Conservation (phyloP, 2,797 vertebrate species). For the Xerus rutilus region DNA sequence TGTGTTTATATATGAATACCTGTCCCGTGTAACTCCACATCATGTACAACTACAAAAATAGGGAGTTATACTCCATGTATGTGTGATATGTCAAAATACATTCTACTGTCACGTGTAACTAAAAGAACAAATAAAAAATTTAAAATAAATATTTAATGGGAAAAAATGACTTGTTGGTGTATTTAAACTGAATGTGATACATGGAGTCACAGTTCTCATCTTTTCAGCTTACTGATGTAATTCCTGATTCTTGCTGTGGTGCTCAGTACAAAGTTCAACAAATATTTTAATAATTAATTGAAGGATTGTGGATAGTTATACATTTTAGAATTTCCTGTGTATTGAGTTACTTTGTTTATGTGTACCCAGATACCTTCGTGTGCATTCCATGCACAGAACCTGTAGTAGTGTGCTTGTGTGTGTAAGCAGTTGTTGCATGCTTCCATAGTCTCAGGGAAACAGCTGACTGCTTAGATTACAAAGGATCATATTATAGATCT, state of each 20-base stretch:
- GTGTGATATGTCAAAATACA: too few relatives aligned
- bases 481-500: constrained; percentile 81
- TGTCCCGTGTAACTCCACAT: too few relatives aligned
- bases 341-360: background rate
- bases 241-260: background rate
- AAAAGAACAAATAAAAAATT: too few relatives aligned
- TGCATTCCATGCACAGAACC: constrained; percentile 54
- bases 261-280: constrained; percentile 13
- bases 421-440: constrained; percentile 86
- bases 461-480: constrained; percentile 87
- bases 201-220: background rate
- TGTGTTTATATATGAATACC: too few relatives aligned
- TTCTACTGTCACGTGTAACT: too few relatives aligned
- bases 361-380: background rate
- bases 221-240: background rate
- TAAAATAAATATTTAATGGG: background rate
- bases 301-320: background rate
- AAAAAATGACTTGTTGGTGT: constrained; percentile 40
- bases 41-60: too few relatives aligned
- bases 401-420: background rate
- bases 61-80: too few relatives aligned
- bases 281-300: constrained; percentile 41
- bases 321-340: constrained; percentile 5
- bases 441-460: constrained; percentile 75
- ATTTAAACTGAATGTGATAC: constrained; percentile 4